phyloP scores from a whole-genome alignment of 2,113 vertebrate genomes.

The Halichoeres trimaculatus region DNA sequence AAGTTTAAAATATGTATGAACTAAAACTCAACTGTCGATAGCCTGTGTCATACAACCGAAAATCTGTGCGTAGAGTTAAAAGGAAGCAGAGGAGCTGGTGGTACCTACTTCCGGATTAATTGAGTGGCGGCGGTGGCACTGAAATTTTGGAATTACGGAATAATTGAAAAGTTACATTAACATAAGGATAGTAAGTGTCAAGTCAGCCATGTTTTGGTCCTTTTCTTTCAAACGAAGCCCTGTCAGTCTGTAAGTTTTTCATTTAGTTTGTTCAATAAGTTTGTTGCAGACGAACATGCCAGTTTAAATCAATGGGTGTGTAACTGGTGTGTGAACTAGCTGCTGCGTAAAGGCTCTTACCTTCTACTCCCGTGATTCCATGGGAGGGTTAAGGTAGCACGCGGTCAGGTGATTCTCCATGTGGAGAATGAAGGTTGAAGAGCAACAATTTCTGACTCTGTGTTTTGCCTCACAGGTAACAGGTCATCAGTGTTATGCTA shows the following conservation, averaged over 20 bases:
- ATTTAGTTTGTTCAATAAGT: too few relatives aligned
- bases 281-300: background rate
- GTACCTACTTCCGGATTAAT: background rate
- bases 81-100: too few relatives aligned
- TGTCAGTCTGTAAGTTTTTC: too few relatives aligned
- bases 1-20: too few relatives aligned
- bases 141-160: too few relatives aligned
- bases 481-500: conserved; percentile 6
- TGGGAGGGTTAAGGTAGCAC: conserved; percentile 11
- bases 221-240: background rate
- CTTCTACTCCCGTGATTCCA: background rate
- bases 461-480: too few relatives aligned
- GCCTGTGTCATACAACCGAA: too few relatives aligned
- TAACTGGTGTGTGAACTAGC: background rate
- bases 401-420: conserved; percentile 21
- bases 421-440: conserved; percentile 6
- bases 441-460: background rate
- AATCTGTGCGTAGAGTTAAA: too few relatives aligned
- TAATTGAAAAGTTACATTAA: background rate
- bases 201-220: background rate
- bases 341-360: conserved; percentile 5
- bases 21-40: too few relatives aligned
- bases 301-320: background rate
- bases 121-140: too few relatives aligned
- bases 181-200: too few relatives aligned